Conservation (phyloP, 2,888 invertebrate genomes). For the Eurois occulta region DNA sequence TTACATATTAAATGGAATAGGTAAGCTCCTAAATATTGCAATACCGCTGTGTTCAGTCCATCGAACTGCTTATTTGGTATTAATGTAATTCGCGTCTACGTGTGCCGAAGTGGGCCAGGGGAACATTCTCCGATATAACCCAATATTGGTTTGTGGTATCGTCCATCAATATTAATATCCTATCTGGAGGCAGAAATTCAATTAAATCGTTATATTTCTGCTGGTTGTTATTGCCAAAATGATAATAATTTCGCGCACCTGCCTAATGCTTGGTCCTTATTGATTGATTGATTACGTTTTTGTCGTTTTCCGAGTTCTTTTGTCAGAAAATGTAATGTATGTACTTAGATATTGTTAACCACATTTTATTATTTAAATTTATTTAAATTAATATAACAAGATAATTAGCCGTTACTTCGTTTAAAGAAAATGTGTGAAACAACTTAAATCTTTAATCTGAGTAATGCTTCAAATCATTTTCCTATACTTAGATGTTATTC, state of each 20-base stretch:
- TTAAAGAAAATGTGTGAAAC: background rate
- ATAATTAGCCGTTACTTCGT: background rate
- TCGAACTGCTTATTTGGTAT: slow-evolving; percentile 33
- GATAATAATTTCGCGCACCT: slow-evolving; percentile 3
- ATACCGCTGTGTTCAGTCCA: background rate
- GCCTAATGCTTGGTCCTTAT: background rate
- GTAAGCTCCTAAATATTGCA: slow-evolving; percentile 33
- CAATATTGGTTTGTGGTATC: slow-evolving; percentile 32
- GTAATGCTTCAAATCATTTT: background rate
- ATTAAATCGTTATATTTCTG: slow-evolving; percentile 22
- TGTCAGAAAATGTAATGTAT: background rate
- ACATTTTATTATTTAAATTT: background rate
- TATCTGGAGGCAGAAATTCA: slow-evolving; percentile 21
- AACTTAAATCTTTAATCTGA: background rate
- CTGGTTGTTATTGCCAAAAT: slow-evolving; percentile 6
- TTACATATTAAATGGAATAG: background rate
- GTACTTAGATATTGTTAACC: background rate
- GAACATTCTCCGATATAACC: slow-evolving; percentile 15
- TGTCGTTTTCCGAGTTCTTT: background rate
- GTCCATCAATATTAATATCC: slow-evolving; percentile 47
- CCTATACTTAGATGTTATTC: background rate
- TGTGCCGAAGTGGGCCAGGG: slow-evolving; percentile 21
- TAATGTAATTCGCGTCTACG: slow-evolving; percentile 22
- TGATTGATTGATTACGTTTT: background rate
- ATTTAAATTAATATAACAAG: background rate